A percentile compares a stretch with the other conserved stretches of the same genome.
These are phyloP conservation scores for Ladona fulva DNA, from an alignment of 1,140 invertebrate species.

Conservation along the genomic window DNA sequence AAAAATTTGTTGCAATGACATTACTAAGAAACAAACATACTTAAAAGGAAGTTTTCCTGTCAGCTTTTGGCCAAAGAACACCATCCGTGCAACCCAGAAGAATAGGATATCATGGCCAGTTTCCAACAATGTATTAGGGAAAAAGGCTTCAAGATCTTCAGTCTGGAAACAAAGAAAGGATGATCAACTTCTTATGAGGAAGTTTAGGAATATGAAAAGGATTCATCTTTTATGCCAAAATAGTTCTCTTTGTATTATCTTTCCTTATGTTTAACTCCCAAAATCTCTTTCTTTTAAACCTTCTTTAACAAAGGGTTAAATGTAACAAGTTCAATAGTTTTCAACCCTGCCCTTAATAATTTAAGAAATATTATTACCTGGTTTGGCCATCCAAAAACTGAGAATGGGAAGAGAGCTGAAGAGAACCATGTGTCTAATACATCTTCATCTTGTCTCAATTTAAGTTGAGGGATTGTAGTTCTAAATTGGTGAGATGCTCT, in stretches of 20 bases:
- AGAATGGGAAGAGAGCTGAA: slow-evolving; percentile 93
- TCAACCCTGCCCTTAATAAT: too few species aligned
- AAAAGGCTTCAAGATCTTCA: slow-evolving; percentile 65
- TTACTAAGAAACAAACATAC: slow-evolving; percentile 36
- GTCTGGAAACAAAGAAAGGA: slow-evolving; percentile 36
- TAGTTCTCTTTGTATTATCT: too few species aligned
- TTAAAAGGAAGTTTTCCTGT: slow-evolving; percentile 88
- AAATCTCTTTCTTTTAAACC: too few species aligned
- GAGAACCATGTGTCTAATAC: slow-evolving; percentile 99
- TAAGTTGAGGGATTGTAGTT: slow-evolving; percentile 57
- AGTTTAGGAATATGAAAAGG: too few species aligned
- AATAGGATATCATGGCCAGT: slow-evolving; percentile 98
- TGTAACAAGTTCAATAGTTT: too few species aligned
- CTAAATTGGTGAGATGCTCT: slow-evolving; percentile 79
- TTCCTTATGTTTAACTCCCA: too few species aligned
- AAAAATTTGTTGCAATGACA: slow-evolving; percentile 9
- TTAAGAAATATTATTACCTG: slow-evolving; percentile 42
- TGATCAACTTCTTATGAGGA: too few species aligned
- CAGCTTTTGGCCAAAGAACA: slow-evolving; percentile 89
- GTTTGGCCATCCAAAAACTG: slow-evolving; percentile 96
- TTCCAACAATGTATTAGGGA: slow-evolving; percentile 87
- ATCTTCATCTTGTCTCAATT: slow-evolving; percentile 79
- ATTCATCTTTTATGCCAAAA: too few species aligned
- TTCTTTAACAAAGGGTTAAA: too few species aligned
- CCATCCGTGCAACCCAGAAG: slow-evolving; percentile 99